phyloP scores from a whole-genome alignment of 1,140 invertebrate species.

The Drosophila subobscura region DNA sequence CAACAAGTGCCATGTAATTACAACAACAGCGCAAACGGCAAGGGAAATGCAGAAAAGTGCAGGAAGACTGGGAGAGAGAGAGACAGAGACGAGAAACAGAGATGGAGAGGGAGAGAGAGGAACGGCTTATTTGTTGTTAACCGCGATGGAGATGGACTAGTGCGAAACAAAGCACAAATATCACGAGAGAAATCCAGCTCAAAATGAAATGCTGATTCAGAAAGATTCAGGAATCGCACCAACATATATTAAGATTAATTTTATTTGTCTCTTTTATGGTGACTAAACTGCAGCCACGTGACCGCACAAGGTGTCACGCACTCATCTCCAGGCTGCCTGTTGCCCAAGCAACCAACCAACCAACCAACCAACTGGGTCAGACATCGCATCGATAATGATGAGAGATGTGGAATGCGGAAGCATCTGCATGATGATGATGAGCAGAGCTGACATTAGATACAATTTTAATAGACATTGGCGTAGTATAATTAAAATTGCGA shows the following conservation, averaged over 20 bases:
- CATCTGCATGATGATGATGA: not conserved
- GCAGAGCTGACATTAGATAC: conserved; percentile 57
- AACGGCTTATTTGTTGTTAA: conserved; percentile 21
- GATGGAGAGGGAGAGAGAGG: conserved; percentile 2
- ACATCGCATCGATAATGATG: conserved; percentile 49
- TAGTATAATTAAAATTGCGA: conserved; percentile 70
- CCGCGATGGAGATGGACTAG: conserved; percentile 11
- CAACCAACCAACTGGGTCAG: conserved; percentile 43
- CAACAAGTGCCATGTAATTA: conserved; percentile 73
- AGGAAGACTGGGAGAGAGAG: conserved; percentile 7
- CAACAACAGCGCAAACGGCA: conserved; percentile 35
- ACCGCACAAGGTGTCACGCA: not conserved
- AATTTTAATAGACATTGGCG: conserved; percentile 59
- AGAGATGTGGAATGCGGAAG: conserved; percentile 3
- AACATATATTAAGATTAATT: too few species aligned
- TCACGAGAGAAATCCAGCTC: not conserved
- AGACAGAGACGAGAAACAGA: conserved; percentile 10
- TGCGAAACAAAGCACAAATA: conserved; percentile 8
- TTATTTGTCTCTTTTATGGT: not conserved
- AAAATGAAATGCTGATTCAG: too few species aligned
- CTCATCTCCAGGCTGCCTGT: conserved; percentile 32
- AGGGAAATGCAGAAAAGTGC: conserved; percentile 36
- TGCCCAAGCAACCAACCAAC: conserved; percentile 8
- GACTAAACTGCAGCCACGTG: not conserved
- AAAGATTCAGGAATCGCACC: too few species aligned